Conservation (phyloP, 2,797 vertebrate species). For the Siniperca undulata region DNA sequence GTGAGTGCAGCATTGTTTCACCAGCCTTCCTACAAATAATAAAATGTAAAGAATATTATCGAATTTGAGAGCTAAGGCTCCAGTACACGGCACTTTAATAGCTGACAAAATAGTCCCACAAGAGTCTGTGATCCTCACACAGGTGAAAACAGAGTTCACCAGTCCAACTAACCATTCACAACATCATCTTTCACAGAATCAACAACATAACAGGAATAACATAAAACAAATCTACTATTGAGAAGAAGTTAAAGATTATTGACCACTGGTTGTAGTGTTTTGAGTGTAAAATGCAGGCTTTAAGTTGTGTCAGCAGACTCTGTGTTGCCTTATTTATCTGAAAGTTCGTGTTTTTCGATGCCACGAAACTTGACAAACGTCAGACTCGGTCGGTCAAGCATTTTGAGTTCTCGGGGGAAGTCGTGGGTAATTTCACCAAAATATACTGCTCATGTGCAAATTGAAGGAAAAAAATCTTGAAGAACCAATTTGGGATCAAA, state of each 20-base stretch:
- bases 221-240: not conserved
- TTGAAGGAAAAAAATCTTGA: not conserved
- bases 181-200: not conserved
- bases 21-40: not conserved
- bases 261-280: not conserved
- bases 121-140: not conserved
- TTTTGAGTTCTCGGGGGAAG: not conserved
- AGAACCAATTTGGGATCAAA: not conserved
- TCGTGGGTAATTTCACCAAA: not conserved
- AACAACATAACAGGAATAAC: not conserved
- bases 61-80: not conserved
- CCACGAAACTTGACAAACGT: not conserved
- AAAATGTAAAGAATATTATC: not conserved
- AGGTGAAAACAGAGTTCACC: not conserved
- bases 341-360: not conserved
- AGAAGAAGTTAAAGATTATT: not conserved
- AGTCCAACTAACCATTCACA: not conserved
- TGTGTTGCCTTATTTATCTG: not conserved
- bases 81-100: not conserved
- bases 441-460: not conserved
- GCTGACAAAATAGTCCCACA: not conserved
- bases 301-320: not conserved
- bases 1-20: conserved; percentile 20
- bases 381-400: not conserved
- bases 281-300: not conserved